Evolutionary conservation across 2,113 vertebrate species (phyloP).

Genomic region (Podarcis cretensis): DNA sequence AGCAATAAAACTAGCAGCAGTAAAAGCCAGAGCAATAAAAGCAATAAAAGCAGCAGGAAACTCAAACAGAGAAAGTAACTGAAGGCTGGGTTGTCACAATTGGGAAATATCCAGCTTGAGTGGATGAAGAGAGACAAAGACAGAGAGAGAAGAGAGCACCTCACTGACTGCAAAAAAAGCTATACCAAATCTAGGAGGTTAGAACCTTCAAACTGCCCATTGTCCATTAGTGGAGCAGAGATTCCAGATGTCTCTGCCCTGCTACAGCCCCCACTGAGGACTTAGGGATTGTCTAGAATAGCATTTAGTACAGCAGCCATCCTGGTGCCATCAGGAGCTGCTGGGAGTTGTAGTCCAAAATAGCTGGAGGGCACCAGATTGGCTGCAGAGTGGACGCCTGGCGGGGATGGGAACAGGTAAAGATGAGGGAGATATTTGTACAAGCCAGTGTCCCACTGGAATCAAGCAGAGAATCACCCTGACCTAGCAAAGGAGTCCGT

Average conservation of each 20-base stretch:
- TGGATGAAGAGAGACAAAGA: not conserved
- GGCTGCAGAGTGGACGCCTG: too few relatives aligned
- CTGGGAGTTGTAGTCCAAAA: too few relatives aligned
- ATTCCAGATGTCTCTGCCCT: not conserved
- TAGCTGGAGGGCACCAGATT: not conserved
- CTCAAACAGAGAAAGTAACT: not conserved
- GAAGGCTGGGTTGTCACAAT: not conserved
- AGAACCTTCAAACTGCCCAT: not conserved
- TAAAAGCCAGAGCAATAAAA: not conserved
- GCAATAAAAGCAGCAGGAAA: not conserved
- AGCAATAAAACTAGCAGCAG: not conserved
- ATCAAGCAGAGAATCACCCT: not conserved
- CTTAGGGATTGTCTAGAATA: too few relatives aligned
- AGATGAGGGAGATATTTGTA: not conserved
- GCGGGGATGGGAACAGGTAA: not conserved
- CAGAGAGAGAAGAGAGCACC: not conserved
- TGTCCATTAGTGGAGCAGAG: not conserved
- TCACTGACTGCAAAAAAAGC: not conserved
- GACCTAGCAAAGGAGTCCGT: not conserved
- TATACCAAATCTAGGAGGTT: not conserved
- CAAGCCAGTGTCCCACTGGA: not conserved
- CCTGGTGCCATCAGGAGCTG: too few relatives aligned
- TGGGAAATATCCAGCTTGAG: not conserved
- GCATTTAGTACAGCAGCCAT: not conserved
- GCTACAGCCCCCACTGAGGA: not conserved